These are phyloP conservation scores for Ormyrus pomaceus DNA, from an alignment of 2,888 invertebrate genomes.

Conservation along the genomic window DNA sequence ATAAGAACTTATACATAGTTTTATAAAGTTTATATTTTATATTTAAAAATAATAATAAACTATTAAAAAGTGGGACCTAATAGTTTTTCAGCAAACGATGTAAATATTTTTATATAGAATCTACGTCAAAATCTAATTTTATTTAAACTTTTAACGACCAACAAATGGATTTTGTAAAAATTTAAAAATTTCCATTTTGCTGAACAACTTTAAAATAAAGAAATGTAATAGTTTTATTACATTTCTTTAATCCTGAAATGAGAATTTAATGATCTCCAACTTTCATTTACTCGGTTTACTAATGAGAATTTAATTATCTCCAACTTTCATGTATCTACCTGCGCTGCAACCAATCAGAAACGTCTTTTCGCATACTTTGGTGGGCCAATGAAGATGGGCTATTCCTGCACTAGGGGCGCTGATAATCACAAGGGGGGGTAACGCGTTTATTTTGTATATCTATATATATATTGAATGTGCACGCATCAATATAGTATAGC, in stretches of 20 bases:
- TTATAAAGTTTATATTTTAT: constrained; percentile 9
- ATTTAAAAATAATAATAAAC: not conserved
- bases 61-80: constrained; percentile 4
- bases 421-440: constrained; percentile 69
- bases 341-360: too few species aligned
- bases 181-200: constrained; percentile 6
- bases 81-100: constrained; percentile 28
- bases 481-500: not conserved
- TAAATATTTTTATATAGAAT: constrained; percentile 41
- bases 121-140: constrained; percentile 5
- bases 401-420: constrained; percentile 58
- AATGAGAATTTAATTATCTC: not conserved
- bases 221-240: too few species aligned
- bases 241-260: too few species aligned
- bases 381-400: constrained; percentile 10
- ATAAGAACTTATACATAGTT: constrained; percentile 1
- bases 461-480: not conserved
- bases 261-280: too few species aligned
- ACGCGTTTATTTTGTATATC: constrained; percentile 59
- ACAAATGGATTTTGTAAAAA: constrained; percentile 2
- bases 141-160: constrained; percentile 20
- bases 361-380: too few species aligned
- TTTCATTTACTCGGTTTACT: too few species aligned
- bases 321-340: not conserved
- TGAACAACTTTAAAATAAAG: constrained; percentile 13